Evolutionary conservation across 2,113 vertebrate species (phyloP).

Genomic region (Trochalopteron elliotii): DNA sequence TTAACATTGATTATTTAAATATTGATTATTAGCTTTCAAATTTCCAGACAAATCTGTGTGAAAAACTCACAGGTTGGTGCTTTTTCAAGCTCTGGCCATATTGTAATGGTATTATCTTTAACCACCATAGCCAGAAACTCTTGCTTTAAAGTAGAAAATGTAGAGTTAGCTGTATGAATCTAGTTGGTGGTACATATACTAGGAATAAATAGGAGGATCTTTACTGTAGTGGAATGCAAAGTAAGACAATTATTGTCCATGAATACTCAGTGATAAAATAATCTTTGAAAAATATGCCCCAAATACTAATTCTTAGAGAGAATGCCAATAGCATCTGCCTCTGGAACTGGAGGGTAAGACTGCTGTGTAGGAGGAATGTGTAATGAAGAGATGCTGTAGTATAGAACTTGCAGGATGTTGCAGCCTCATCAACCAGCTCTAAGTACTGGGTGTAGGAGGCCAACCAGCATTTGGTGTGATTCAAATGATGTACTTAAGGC

Average conservation of each 20-base stretch:
- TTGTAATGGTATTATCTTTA: neutral
- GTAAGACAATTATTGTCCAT: neutral
- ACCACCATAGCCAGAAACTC: neutral
- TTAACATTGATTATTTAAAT: neutral
- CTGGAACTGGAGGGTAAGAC: conserved; percentile 12
- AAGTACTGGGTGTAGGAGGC: neutral
- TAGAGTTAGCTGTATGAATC: neutral
- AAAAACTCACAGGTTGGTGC: neutral
- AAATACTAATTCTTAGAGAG: neutral
- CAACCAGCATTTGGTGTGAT: neutral
- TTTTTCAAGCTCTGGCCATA: neutral
- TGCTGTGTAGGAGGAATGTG: conserved; percentile 7
- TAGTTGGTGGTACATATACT: neutral
- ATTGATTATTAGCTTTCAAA: neutral
- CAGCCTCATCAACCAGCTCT: neutral
- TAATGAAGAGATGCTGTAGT: neutral
- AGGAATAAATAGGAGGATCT: neutral
- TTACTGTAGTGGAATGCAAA: neutral
- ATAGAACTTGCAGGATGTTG: conserved; percentile 3
- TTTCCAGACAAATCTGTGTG: neutral
- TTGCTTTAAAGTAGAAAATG: neutral
- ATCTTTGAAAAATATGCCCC: neutral
- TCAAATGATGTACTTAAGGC: neutral
- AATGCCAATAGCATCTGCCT: neutral
- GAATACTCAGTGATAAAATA: neutral